Percentiles rank a stretch among this genome's conserved stretches.
Evolutionary conservation across 2,888 invertebrate genomes (phyloP).

Genomic region (Caenorhabditis sp.): DNA sequence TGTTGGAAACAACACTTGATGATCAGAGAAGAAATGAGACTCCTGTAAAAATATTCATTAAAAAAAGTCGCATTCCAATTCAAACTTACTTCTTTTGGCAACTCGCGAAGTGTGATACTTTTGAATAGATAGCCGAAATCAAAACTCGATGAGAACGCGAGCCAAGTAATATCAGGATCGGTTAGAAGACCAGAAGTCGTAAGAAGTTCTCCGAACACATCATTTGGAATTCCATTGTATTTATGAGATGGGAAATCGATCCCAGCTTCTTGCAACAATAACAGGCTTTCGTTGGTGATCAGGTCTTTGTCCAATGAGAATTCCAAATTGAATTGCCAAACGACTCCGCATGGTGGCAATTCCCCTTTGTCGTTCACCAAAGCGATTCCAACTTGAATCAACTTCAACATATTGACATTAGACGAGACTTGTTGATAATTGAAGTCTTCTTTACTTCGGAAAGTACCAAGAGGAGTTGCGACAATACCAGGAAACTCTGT

Average conservation of each 20-base stretch:
- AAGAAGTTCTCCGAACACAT: slow-evolving; percentile 94
- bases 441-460: slow-evolving; percentile 75
- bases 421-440: slow-evolving; percentile 82
- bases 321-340: slow-evolving; percentile 99
- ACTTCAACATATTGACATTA: slow-evolving; percentile 95
- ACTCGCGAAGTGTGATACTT: slow-evolving; percentile 87
- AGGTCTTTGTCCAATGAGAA: slow-evolving; percentile 93
- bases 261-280: slow-evolving; percentile 89
- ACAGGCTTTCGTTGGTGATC: slow-evolving; percentile 88
- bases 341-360: slow-evolving; percentile 80
- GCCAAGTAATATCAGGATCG: slow-evolving; percentile 95
- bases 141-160: slow-evolving; percentile 97
- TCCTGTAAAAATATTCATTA: slow-evolving; percentile 28
- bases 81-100: slow-evolving; percentile 86
- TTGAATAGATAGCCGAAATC: slow-evolving; percentile 98
- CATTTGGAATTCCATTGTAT: slow-evolving; percentile 89
- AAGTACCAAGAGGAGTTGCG: slow-evolving; percentile 89
- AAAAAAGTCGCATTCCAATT: background rate
- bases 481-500: slow-evolving; percentile 99
- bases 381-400: slow-evolving; percentile 91
- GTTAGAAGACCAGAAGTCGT: slow-evolving; percentile 97
- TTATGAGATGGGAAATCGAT: slow-evolving; percentile 97
- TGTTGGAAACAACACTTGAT: slow-evolving; percentile 75
- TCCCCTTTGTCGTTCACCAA: slow-evolving; percentile 94
- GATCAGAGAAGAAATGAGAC: slow-evolving; percentile 83